These are phyloP conservation scores for Melinaea marsaeus DNA, from an alignment of 2,888 invertebrate species.

Conservation along the genomic window DNA sequence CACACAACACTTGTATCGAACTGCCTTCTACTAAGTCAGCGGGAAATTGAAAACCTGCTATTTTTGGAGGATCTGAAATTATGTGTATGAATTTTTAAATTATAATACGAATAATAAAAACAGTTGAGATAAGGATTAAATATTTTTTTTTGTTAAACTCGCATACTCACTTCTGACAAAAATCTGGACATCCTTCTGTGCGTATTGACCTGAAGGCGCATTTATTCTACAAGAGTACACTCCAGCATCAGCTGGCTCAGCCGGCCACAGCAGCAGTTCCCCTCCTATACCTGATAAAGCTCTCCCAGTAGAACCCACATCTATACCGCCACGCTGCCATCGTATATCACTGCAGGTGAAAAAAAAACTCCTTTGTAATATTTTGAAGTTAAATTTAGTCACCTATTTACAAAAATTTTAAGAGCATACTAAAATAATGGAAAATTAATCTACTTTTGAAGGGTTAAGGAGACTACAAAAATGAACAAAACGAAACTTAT, in stretches of 20 bases:
- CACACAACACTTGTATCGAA: constrained; percentile 88
- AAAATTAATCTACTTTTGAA: constrained; percentile 1
- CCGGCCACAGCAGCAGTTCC: constrained; percentile 74
- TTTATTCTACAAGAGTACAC: constrained; percentile 87
- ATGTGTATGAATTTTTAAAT: neutral
- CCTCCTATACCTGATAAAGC: constrained; percentile 54
- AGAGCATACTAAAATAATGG: neutral
- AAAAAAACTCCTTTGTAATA: neutral
- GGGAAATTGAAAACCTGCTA: constrained; percentile 90
- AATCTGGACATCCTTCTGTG: constrained; percentile 84
- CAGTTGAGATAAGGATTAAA: neutral
- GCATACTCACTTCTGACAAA: constrained; percentile 82
- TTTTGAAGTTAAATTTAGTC: neutral
- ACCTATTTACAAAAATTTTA: neutral
- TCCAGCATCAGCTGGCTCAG: constrained; percentile 82
- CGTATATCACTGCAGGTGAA: constrained; percentile 57
- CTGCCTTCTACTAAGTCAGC: constrained; percentile 88
- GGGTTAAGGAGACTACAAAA: constrained; percentile 29
- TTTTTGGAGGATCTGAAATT: constrained; percentile 84
- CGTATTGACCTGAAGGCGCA: constrained; percentile 84
- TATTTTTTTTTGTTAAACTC: too few species aligned
- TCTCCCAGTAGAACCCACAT: constrained; percentile 48
- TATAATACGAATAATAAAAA: constrained; percentile 9
- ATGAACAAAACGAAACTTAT: constrained; percentile 66
- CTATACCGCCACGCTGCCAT: constrained; percentile 65